Evolutionary conservation across 2,113 vertebrate species (phyloP).

Genomic region (Sinocyclocheilus anshuiensis): DNA sequence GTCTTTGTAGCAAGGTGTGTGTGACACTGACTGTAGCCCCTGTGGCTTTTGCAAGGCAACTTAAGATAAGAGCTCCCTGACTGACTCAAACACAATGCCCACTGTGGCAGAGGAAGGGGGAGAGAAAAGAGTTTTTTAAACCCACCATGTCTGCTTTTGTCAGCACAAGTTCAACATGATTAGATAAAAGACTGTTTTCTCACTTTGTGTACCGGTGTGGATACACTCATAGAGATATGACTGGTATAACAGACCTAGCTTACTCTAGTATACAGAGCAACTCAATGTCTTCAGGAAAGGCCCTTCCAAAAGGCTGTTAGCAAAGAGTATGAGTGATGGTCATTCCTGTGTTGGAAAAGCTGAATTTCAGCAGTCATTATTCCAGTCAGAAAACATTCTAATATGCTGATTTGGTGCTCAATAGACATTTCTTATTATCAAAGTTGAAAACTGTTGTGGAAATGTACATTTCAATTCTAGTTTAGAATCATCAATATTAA

Average conservation of each 20-base stretch:
- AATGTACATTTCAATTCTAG: not conserved
- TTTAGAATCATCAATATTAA: not conserved
- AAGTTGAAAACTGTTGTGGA: not conserved
- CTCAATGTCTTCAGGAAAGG: not conserved
- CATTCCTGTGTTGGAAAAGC: not conserved
- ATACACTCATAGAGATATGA: conserved; percentile 50
- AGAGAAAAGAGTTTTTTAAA: conserved; percentile 64
- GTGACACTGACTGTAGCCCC: conserved; percentile 61
- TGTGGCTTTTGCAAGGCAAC: conserved; percentile 59
- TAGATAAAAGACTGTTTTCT: conserved; percentile 67
- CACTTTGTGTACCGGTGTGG: conserved; percentile 51
- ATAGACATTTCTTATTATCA: not conserved
- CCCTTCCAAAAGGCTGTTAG: not conserved
- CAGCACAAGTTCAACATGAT: conserved; percentile 72
- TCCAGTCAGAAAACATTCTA: not conserved
- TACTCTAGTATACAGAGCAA: not conserved
- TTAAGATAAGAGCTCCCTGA: conserved; percentile 65
- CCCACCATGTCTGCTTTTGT: conserved; percentile 67
- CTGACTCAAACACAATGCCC: conserved; percentile 62
- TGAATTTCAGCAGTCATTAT: not conserved
- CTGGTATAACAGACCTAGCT: conserved; percentile 46
- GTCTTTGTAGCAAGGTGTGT: conserved; percentile 59
- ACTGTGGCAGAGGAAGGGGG: conserved; percentile 59
- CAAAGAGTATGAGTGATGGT: not conserved
- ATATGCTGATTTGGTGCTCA: not conserved